Percentiles rank a stretch among this genome's conserved stretches.
phyloP scores from a whole-genome alignment of 2,113 vertebrate species.

The Entelurus aequoreus region DNA sequence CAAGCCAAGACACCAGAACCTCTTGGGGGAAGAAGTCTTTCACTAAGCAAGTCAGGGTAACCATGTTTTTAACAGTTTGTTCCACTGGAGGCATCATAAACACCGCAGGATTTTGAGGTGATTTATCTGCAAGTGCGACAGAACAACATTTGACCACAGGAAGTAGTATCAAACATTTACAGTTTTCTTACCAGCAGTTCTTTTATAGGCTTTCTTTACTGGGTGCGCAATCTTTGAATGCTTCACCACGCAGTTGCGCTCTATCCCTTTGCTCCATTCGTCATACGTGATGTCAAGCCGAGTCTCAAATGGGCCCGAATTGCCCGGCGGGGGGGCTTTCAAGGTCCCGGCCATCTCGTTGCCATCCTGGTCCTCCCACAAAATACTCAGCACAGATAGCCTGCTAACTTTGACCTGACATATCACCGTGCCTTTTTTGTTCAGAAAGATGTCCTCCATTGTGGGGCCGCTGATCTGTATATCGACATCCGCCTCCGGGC shows the following conservation, averaged over 20 bases:
- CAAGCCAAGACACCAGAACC: constrained; percentile 66
- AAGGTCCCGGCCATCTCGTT: fast-evolving
- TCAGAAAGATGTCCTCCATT: constrained; percentile 5
- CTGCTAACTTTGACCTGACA: constrained; percentile 1
- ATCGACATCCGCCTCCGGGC: fast-evolving
- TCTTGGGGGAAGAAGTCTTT: constrained; percentile 71
- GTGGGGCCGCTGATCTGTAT: constrained; percentile 5
- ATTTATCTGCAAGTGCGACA: constrained; percentile 52
- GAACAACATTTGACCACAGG: constrained; percentile 2
- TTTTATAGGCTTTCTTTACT: fast-evolving
- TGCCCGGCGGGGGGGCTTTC: fast-evolving
- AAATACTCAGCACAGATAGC: fast-evolving
- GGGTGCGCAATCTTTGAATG: fast-evolving
- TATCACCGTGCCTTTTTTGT: neutral
- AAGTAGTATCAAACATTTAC: neutral
- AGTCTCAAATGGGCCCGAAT: fast-evolving
- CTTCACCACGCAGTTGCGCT: constrained; percentile 31
- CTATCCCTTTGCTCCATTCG: constrained; percentile 48
- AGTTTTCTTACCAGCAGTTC: constrained; percentile 49
- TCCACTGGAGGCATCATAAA: constrained; percentile 65
- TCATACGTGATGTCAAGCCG: constrained; percentile 21
- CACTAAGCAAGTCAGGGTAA: constrained; percentile 74
- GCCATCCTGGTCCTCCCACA: neutral
- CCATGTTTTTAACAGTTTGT: neutral
- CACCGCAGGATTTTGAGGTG: constrained; percentile 34